Evolutionary conservation across 35 echinoderm and acorn worm genomes (phyloP).

Genomic region (Chiridota heheva): DNA sequence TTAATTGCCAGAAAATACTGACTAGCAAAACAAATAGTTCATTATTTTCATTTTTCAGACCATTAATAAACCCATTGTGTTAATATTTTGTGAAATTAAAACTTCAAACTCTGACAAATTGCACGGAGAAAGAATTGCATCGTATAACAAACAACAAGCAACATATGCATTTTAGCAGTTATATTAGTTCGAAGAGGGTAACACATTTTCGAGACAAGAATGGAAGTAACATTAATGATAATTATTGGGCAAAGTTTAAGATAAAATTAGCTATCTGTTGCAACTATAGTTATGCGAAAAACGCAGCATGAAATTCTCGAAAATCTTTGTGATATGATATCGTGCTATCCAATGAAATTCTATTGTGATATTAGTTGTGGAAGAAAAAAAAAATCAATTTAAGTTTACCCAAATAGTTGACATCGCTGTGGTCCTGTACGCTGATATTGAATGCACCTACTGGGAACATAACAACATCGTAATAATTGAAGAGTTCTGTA

Average conservation of each 20-base stretch:
- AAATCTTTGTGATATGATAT: background rate
- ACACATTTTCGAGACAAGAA: background rate
- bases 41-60: no score
- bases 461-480: slow-evolving; percentile 67
- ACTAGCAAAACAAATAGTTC: no score
- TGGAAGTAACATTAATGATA: background rate
- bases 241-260: background rate
- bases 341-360: no score
- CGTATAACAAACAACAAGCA: no score
- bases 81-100: no score
- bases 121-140: no score
- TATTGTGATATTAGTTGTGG: background rate
- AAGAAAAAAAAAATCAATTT: background rate
- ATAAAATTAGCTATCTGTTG: background rate
- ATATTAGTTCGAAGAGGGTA: no score
- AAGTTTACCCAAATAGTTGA: slow-evolving; percentile 74
- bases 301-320: background rate
- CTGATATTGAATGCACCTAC: slow-evolving; percentile 57
- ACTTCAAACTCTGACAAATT: no score
- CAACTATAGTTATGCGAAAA: background rate
- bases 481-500: slow-evolving; percentile 70
- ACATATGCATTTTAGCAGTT: no score
- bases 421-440: slow-evolving; percentile 62
- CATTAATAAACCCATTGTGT: no score
- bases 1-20: no score